Percentiles rank a stretch among this genome's conserved stretches.
Conservation (phyloP, 2,888 invertebrate genomes). For the Drosophila limbata region DNA sequence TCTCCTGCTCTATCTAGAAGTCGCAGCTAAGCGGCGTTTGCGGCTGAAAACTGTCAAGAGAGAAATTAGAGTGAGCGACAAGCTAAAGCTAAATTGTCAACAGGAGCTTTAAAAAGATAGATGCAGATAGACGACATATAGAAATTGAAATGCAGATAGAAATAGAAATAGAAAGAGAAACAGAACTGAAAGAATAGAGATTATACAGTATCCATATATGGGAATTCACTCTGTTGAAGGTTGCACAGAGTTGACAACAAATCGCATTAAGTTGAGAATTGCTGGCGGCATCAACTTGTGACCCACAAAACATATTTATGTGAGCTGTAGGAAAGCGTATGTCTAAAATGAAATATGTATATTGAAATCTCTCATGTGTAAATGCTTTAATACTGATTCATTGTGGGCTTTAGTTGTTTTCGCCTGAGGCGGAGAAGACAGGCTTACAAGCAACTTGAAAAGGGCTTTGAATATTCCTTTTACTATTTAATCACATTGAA, state of each 20-base stretch:
- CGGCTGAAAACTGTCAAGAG: slow-evolving; percentile 51
- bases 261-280: slow-evolving; percentile 43
- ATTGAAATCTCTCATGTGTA: slow-evolving; percentile 31
- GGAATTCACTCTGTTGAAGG: slow-evolving; percentile 8
- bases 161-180: slow-evolving; percentile 1
- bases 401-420: slow-evolving; percentile 9
- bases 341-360: slow-evolving; percentile 10
- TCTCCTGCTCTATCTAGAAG: slow-evolving; percentile 1
- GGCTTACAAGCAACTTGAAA: not conserved
- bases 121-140: slow-evolving; percentile 33
- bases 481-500: not conserved
- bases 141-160: slow-evolving; percentile 13
- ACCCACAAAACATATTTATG: slow-evolving; percentile 20
- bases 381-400: slow-evolving; percentile 43
- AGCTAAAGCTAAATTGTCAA: slow-evolving; percentile 60
- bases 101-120: slow-evolving; percentile 49
- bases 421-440: not conserved
- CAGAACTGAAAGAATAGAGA: slow-evolving; percentile 1
- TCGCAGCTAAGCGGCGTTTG: slow-evolving; percentile 18
- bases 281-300: slow-evolving; percentile 19
- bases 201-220: slow-evolving; percentile 1
- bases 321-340: not conserved
- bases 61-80: slow-evolving; percentile 55
- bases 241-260: slow-evolving; percentile 20
- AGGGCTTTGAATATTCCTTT: not conserved